Base-by-base conservation (phyloP, 2,113 vertebrate species). In the Calyptommatus sinebrachiatus region DNA sequence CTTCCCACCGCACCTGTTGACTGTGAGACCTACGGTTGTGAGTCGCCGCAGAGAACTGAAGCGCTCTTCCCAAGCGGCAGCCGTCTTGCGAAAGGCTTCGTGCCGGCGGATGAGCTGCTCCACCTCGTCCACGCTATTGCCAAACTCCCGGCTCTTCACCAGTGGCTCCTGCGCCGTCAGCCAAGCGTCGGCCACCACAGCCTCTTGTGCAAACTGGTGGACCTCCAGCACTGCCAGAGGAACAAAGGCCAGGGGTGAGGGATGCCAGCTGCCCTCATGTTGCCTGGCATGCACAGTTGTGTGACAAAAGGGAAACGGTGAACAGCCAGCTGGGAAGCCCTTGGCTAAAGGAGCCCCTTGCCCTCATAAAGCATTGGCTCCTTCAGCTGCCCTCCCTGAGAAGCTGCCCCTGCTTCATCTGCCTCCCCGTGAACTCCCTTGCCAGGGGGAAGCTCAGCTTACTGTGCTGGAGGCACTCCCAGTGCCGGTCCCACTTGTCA, bases 161-260 rank as follows among this genome's bases (percentile, higher is more conserved):
- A 99, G 90, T 0, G 97, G 97, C 89, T 99, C 97, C 91, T 99
- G 98, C 4, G 97, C 96, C 0, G 95, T 96, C 67, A 99, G 92
- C 98, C 98, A 99, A 0, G 98, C 97, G 6, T 99, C 97, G 0
- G 97, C 97, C 87, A 99, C 97, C 84, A 97, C 96, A 0, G 97
- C 97, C 86, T 99, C 98, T 94, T 99, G 98, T 12, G 97, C 97
- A 29, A 99, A 99, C 92, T 99, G 98, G 85, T 98, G 97, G 5
- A 99, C 97, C 90, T 99, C 97, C 89, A 97, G 87, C 96, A 96
- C 98, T 99, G 89, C 41, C 61, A 29, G 75, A 29, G 1, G n/a
- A 0, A 21, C 29, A 16, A 24, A 70, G 2, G 81, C 20, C 8
- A 1, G 50, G 50, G 50, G 12, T 53, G 50, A 53, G 50, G 53